A percentile compares a stretch with the other conserved stretches of the same genome.
These are phyloP conservation scores for Pyrrhosoma nymphula DNA, from an alignment of 2,888 invertebrate genomes.

Conservation along the genomic window DNA sequence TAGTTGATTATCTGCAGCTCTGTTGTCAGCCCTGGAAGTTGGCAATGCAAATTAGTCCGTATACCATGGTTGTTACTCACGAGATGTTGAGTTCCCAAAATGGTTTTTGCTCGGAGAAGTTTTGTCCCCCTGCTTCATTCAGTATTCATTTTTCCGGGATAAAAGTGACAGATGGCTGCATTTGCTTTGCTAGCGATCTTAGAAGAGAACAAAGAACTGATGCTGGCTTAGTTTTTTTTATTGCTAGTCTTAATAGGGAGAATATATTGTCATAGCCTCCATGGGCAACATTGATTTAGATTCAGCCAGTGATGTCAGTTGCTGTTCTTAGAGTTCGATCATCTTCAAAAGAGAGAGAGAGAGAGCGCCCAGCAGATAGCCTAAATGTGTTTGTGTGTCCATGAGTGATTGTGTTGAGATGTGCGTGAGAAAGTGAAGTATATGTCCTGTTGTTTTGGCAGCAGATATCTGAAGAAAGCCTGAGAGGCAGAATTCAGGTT, in stretches of 20 bases:
- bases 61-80: neutral
- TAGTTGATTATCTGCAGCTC: neutral
- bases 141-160: conserved; percentile 34
- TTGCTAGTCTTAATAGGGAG: conserved; percentile 64
- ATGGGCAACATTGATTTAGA: conserved; percentile 43
- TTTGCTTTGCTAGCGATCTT: conserved; percentile 51
- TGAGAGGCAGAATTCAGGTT: neutral
- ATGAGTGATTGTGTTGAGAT: neutral
- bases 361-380: neutral
- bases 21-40: conserved; percentile 14
- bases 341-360: neutral
- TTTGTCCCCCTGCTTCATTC: conserved; percentile 17
- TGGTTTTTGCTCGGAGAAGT: conserved; percentile 40
- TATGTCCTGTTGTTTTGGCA: neutral
- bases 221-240: conserved; percentile 50
- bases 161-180: neutral
- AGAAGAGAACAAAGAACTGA: conserved; percentile 6
- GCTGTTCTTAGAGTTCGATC: neutral
- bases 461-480: neutral
- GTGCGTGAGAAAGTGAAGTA: neutral
- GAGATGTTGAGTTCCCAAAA: conserved; percentile 42
- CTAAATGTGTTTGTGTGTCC: neutral
- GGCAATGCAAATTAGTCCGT: neutral
- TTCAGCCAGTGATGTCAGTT: conserved; percentile 62
- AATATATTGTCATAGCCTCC: conserved; percentile 45